Conservation (phyloP, 2,797 vertebrate genomes). For the Schizopygopsis malacanthus region DNA sequence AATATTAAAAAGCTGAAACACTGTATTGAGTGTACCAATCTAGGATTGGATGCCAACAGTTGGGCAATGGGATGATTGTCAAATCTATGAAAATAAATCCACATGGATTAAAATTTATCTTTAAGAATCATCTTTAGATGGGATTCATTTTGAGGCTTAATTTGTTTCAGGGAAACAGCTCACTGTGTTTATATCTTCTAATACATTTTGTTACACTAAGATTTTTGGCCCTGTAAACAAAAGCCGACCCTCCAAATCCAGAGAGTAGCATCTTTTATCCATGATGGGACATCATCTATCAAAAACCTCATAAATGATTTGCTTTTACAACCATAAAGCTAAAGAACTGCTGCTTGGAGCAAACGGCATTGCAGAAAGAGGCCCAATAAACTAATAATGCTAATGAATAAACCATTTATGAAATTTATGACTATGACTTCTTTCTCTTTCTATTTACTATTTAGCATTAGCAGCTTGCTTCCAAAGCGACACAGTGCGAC, state of each 20-base stretch:
- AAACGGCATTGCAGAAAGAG: not conserved
- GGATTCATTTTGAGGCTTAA: slow-evolving; percentile 18
- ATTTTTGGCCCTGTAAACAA: not conserved
- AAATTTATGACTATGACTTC: too few species aligned
- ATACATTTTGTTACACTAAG: not conserved
- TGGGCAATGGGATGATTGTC: not conserved
- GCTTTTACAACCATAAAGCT: slow-evolving; percentile 4
- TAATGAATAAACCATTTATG: slow-evolving; percentile 20
- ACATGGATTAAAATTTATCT: not conserved
- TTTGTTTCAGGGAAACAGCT: slow-evolving; percentile 7
- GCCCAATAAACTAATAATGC: slow-evolving; percentile 1
- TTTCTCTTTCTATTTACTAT: too few species aligned
- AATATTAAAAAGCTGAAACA: not conserved
- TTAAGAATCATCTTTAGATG: slow-evolving; percentile 23
- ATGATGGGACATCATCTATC: not conserved
- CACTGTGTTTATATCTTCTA: not conserved
- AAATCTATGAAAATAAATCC: slow-evolving; percentile 23
- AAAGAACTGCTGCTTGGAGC: not conserved
- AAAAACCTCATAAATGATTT: slow-evolving; percentile 14
- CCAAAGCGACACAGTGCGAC: too few species aligned
- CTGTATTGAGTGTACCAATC: not conserved
- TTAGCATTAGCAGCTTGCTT: too few species aligned
- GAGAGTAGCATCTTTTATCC: slow-evolving; percentile 16
- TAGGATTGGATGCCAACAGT: not conserved
- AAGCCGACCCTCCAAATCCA: not conserved